A percentile compares a stretch with the other conserved stretches of the same genome.
Conservation (phyloP, 2,888 invertebrate species). For the Latrodectus hesperus region DNA sequence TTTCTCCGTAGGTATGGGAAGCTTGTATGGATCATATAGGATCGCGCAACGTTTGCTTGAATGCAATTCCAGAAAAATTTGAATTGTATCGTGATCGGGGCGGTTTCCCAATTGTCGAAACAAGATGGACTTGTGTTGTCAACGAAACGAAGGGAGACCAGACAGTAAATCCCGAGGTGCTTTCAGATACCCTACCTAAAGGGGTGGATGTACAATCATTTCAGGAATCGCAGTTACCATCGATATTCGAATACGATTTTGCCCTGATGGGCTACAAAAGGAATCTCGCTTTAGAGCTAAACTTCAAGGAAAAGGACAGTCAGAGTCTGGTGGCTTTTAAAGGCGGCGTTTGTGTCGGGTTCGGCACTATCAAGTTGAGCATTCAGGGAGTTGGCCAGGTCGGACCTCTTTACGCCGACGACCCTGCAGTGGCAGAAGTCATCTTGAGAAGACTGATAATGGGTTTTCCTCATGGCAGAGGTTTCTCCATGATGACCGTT, state of each 20-base stretch:
- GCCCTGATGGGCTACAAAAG: conserved; percentile 43
- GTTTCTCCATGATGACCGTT: conserved; percentile 62
- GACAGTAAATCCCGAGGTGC: conserved; percentile 17
- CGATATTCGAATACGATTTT: conserved; percentile 46
- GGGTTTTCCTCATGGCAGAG: conserved; percentile 27
- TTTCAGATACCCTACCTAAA: conserved; percentile 16
- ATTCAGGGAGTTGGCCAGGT: conserved; percentile 22
- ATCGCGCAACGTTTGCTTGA: conserved; percentile 37
- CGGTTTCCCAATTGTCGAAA: conserved; percentile 52
- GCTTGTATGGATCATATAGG: conserved; percentile 58
- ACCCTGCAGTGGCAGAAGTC: conserved; percentile 58
- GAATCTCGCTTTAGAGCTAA: conserved; percentile 41
- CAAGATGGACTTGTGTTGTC: conserved; percentile 17
- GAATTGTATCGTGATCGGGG: conserved; percentile 56
- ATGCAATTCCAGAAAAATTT: conserved; percentile 55
- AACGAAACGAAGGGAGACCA: conserved; percentile 25
- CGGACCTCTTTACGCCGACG: conserved; percentile 67
- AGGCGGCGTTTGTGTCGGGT: conserved; percentile 48
- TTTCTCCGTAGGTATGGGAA: conserved; percentile 51
- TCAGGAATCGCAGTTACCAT: conserved; percentile 23
- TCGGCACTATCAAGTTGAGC: conserved; percentile 57
- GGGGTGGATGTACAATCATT: conserved; percentile 40
- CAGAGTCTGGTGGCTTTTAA: conserved; percentile 49
- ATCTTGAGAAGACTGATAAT: conserved; percentile 33
- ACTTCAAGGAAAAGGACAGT: conserved; percentile 42